phyloP scores from a whole-genome alignment of 2,113 vertebrate genomes.

The Sarotherodon lohbergeri region DNA sequence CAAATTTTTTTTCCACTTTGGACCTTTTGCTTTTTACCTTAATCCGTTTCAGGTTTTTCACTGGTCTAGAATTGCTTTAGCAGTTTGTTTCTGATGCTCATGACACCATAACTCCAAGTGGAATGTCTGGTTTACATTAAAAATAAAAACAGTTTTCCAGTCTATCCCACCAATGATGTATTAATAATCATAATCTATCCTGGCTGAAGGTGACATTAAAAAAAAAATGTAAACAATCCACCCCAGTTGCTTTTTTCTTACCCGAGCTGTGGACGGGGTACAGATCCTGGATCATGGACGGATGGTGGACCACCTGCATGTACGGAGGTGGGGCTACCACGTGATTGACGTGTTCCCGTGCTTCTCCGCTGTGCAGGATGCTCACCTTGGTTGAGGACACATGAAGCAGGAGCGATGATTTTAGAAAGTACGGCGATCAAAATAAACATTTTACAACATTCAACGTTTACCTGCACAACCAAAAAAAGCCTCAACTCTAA shows the following conservation, averaged over 20 bases:
- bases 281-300: conserved; percentile 64
- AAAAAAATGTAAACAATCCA: not conserved
- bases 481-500: not conserved
- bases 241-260: conserved; percentile 41
- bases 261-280: conserved; percentile 75
- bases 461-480: not conserved
- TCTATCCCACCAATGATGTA: not conserved
- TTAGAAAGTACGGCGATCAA: not conserved
- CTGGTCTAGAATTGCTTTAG: not conserved
- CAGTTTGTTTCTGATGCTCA: not conserved
- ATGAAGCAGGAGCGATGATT: rapidly evolving
- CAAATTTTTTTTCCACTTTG: not conserved
- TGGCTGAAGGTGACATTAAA: not conserved
- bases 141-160: not conserved
- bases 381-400: conserved; percentile 74
- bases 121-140: not conserved
- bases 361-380: conserved; percentile 79
- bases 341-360: conserved; percentile 79
- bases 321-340: conserved; percentile 82
- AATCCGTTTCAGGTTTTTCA: not conserved
- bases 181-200: not conserved
- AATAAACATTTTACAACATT: not conserved
- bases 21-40: not conserved
- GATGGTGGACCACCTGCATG: conserved; percentile 81
- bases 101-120: not conserved